phyloP scores from a whole-genome alignment of 2,113 vertebrate genomes.

The Dryoscopus gambensis region DNA sequence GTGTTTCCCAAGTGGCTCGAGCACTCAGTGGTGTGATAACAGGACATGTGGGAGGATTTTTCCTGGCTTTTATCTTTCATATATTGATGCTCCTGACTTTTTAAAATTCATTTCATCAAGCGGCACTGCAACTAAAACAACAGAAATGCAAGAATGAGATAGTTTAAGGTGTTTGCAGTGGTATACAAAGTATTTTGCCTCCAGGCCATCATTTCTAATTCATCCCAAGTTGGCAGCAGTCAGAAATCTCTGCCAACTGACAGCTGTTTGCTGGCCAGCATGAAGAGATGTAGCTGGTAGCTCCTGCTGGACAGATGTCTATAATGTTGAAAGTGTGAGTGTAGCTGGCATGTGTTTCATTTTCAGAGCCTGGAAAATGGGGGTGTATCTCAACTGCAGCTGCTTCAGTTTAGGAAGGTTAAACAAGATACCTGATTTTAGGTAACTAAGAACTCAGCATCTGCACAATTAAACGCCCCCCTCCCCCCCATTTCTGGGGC shows the following conservation, averaged over 20 bases:
- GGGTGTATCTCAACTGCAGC: not conserved
- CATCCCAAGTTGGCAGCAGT: not conserved
- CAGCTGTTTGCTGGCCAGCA: not conserved
- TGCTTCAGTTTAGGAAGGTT: not conserved
- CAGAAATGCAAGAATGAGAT: not conserved
- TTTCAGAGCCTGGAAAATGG: not conserved
- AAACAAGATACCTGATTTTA: not conserved
- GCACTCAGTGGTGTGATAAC: constrained; percentile 11
- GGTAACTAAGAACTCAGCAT: not conserved
- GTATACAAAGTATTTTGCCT: not conserved
- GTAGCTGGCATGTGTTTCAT: not conserved
- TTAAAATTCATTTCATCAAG: constrained; percentile 50
- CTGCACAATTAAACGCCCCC: not conserved
- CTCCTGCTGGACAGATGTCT: not conserved
- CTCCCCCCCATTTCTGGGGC: not conserved
- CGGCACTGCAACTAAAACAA: not conserved
- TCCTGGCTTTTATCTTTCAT: constrained; percentile 12
- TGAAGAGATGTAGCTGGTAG: not conserved
- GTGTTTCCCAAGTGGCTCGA: not conserved
- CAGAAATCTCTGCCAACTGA: not conserved
- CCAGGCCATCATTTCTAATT: constrained; percentile 19
- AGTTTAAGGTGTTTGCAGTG: not conserved
- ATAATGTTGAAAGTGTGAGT: not conserved
- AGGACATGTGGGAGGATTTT: constrained; percentile 30
- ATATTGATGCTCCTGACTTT: not conserved